Evolutionary conservation across 1,140 invertebrate genomes (phyloP).

Genomic region (Spodoptera frugiperda): DNA sequence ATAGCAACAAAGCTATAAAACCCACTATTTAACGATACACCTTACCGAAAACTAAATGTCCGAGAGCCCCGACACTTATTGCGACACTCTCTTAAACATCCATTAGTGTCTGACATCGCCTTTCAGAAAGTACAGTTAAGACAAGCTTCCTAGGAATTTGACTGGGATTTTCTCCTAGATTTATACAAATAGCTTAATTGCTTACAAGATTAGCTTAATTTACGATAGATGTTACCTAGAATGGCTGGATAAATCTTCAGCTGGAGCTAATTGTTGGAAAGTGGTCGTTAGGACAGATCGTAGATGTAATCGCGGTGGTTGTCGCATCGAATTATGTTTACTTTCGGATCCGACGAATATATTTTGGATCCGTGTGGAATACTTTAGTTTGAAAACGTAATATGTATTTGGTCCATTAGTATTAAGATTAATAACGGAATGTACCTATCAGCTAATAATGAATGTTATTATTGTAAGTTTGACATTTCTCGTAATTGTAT

Average conservation of each 20-base stretch:
- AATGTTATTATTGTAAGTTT: too few species aligned
- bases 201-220: constrained; percentile 27
- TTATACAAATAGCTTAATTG: constrained; percentile 40
- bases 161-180: constrained; percentile 23
- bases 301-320: not conserved
- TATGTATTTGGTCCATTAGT: too few species aligned
- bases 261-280: constrained; percentile 16
- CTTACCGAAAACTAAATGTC: not conserved
- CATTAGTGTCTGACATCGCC: not conserved
- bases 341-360: not conserved
- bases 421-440: too few species aligned
- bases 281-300: not conserved
- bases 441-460: too few species aligned
- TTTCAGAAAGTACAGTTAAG: not conserved
- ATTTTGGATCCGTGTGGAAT: too few species aligned
- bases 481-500: too few species aligned
- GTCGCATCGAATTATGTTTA: not conserved
- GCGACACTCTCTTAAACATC: not conserved
- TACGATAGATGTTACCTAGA: constrained; percentile 19
- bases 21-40: not conserved
- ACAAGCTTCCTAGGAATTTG: not conserved
- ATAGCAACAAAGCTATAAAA: too few species aligned
- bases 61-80: not conserved
- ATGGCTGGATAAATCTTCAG: constrained; percentile 21
- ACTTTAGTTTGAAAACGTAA: too few species aligned